phyloP scores from a whole-genome alignment of 2,797 vertebrate species.

The Streptopelia turtur region DNA sequence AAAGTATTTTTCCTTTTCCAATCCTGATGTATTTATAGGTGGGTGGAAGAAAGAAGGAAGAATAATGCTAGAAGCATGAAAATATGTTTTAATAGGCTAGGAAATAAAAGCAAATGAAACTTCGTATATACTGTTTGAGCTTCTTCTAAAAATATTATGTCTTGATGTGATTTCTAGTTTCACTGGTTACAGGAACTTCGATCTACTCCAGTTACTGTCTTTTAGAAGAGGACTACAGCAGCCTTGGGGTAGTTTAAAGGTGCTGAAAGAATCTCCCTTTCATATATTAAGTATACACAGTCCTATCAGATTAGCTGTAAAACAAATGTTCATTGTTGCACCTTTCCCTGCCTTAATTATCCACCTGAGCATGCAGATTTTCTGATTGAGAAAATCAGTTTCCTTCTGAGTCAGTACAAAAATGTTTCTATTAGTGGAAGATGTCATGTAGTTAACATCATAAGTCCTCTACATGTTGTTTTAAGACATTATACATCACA shows the following conservation, averaged over 20 bases:
- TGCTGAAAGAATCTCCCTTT: not conserved
- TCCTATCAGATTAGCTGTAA: not conserved
- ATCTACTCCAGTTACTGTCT: not conserved
- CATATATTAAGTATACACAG: not conserved
- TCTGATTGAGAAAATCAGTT: not conserved
- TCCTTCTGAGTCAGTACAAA: not conserved
- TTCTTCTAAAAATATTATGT: not conserved
- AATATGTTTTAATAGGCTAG: not conserved
- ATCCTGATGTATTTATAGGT: not conserved
- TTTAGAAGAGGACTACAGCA: not conserved
- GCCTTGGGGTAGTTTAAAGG: not conserved
- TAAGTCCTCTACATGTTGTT: not conserved
- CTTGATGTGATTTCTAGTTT: not conserved
- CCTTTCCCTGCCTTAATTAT: not conserved
- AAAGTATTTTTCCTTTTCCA: not conserved
- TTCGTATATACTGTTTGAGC: not conserved
- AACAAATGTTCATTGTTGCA: not conserved
- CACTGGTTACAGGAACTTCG: not conserved
- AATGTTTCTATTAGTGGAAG: not conserved
- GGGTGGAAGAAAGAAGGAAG: not conserved
- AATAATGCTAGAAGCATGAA: not conserved
- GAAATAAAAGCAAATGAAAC: not conserved
- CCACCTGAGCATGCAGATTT: not conserved
- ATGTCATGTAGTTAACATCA: not conserved
- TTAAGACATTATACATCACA: not conserved